Evolutionary conservation across 2,888 invertebrate genomes (phyloP), one percentile per base, ranked within the genome.

Genomic region (Zaprionus bogoriensis): DNA sequence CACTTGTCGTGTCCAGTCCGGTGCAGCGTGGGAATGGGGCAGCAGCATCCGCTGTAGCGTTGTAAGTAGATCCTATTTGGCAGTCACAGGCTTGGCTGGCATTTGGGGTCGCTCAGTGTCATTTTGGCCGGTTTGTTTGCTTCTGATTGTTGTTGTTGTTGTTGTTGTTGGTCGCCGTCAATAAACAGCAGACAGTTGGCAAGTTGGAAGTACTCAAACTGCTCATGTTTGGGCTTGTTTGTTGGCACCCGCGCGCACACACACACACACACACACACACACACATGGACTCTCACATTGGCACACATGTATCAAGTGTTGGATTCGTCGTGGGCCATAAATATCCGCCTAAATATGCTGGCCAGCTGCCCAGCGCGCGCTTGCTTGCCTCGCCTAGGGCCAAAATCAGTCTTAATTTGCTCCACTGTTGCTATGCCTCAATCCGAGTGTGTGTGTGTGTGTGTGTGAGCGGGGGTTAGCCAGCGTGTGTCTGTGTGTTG

Each of bases 321-420:
- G 53, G 46, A 60, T 69, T 55, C 48, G 7, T 28, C 32, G 17
- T 47, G 64, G 78, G 76, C 82, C 74, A 83, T 83, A 83, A 83
- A 83, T 83, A 83, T 84, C 71, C 82, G 79, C 52, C 82, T 74
- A 87, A 83, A 83, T 81, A 83, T 87, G 82, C 72, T 85, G 87
- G 82, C 82, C 85, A 78, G 69, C 75, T 63, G 76, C 67, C 76
- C 77, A 55, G 61, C 73, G 51, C 42, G 63, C 52, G 80, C 81
- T 72, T 80, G 50, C n/a, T n/a, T n/a, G n/a, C n/a, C n/a, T n/a
- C n/a, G n/a, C n/a, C n/a, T n/a, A n/a, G 74, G 74, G 79, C 78
- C 77, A 74, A 83, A 87, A 87, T 83, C 82, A 68, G 82, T 86
- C 87, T 83, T 82, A 82, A 86, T 82, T 83, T 80, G 77, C 55